Conservation (phyloP, 2,888 invertebrate genomes). For the Crematogaster levior region DNA sequence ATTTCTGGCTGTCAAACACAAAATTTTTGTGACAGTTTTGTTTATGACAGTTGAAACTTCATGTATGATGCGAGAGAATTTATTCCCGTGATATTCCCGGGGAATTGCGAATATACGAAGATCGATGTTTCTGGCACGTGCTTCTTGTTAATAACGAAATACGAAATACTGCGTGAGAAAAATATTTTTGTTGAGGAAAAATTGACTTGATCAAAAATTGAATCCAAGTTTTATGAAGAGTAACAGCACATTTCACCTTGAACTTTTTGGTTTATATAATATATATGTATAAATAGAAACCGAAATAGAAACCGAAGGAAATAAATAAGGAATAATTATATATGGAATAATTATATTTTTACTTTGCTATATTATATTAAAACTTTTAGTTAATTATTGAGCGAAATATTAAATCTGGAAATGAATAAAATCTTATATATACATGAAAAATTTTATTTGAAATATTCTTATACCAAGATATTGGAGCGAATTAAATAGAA, state of each 20-base stretch:
- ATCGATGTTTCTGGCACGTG: constrained; percentile 10
- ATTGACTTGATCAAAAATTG: neutral
- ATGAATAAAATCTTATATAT: neutral
- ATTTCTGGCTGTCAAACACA: neutral
- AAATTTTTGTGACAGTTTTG: constrained; percentile 13
- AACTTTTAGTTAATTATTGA: neutral
- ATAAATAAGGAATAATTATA: too few species aligned
- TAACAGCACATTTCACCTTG: neutral
- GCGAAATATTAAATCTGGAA: neutral
- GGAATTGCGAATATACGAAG: neutral
- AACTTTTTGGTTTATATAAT: neutral
- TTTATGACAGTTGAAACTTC: neutral
- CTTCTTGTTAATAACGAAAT: constrained; percentile 1
- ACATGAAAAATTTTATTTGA: neutral
- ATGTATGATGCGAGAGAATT: neutral
- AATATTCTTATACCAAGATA: neutral
- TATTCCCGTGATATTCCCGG: neutral
- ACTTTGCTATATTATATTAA: neutral
- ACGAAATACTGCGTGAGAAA: neutral
- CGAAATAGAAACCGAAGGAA: neutral
- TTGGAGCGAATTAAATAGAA: neutral
- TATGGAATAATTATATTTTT: neutral
- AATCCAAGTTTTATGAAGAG: neutral
- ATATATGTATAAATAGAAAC: neutral
- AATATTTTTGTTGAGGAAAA: neutral